Conservation (phyloP, 2,888 invertebrate genomes). For the Pherbina coryleti region DNA sequence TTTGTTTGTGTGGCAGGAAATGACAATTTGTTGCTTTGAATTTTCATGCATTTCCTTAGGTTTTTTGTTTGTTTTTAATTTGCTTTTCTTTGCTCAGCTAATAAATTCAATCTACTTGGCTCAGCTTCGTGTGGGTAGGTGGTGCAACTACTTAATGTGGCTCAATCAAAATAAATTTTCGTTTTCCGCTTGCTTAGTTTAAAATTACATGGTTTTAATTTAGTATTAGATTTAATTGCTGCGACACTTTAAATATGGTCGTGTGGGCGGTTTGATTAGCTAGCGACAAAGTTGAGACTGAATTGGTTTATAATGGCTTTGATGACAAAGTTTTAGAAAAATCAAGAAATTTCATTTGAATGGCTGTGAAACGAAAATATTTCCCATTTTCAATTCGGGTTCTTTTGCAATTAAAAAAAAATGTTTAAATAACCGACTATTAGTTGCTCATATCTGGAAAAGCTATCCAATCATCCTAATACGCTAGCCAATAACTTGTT, state of each 20-base stretch:
- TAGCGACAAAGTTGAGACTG: no score
- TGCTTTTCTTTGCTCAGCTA: neutral
- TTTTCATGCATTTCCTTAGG: constrained; percentile 37
- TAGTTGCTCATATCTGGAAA: no score
- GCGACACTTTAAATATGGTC: neutral
- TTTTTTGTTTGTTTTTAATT: constrained; percentile 1
- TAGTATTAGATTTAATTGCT: constrained; percentile 13
- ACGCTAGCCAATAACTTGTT: no score
- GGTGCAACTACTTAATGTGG: constrained; percentile 20
- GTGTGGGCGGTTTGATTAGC: no score
- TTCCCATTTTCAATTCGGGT: no score
- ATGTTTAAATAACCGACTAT: no score
- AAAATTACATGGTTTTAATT: neutral
- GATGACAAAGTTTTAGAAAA: no score
- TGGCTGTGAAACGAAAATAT: no score
- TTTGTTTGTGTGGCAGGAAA: constrained; percentile 54
- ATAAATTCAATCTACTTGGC: neutral
- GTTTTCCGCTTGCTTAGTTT: neutral
- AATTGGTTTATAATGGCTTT: no score
- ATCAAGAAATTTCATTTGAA: no score
- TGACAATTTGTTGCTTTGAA: constrained; percentile 58
- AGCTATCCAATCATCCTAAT: no score
- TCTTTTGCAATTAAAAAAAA: no score
- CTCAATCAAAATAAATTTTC: constrained; percentile 1
- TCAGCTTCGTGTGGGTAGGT: neutral